Evolutionary conservation across 2,797 vertebrate genomes (phyloP), one percentile per base, ranked within the genome.

Genomic region (Siniperca undulata): DNA sequence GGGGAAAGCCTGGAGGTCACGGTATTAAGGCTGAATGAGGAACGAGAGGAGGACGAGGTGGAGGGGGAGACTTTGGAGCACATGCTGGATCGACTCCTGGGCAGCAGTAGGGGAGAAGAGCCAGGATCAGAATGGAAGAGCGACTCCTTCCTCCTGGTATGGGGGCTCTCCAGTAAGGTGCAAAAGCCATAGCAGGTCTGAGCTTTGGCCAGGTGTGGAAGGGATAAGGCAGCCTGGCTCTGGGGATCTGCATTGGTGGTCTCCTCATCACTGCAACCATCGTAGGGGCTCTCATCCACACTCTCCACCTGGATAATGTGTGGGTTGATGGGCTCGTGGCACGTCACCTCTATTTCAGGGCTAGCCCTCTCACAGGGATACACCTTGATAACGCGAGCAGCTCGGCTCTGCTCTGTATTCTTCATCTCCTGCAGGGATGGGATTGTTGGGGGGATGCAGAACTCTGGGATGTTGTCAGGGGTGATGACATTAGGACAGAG

Each of bases 111-210:
- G 22, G 96, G 95, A 73, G 96, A 87, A 40, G 91, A 92, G 60
- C 71, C 61, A 1, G 95, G 81, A 44, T 96, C 95, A 0, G 93
- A 85, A 24, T 97, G 96, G 95, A 97, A 98, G 83, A 99, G 96
- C 0, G 97, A 99, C 91, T 99, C 98, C 86, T 98, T 99, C 58
- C 97, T 95, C 70, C 97, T 95, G 27, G 97, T 98, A 92, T 98
- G 97, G 9, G 98, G 98, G 77, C 98, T 99, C 94, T 99, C 98
- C 75, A 98, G 93, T 81, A 99, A 91, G 6, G 97, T 96, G 89
- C 97, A 99, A 91, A 99, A 99, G 53, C 98, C 98, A 0, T 99
- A 99, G 79, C 97, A 97, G 60, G 97, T 97, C 89, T 93, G 98
- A 16, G 94, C 91, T 91, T 95, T 96, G 73, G 95, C 94, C 80